These are phyloP conservation scores for Anagyrus pseudococci DNA, from an alignment of 2,888 invertebrate species.

Conservation along the genomic window DNA sequence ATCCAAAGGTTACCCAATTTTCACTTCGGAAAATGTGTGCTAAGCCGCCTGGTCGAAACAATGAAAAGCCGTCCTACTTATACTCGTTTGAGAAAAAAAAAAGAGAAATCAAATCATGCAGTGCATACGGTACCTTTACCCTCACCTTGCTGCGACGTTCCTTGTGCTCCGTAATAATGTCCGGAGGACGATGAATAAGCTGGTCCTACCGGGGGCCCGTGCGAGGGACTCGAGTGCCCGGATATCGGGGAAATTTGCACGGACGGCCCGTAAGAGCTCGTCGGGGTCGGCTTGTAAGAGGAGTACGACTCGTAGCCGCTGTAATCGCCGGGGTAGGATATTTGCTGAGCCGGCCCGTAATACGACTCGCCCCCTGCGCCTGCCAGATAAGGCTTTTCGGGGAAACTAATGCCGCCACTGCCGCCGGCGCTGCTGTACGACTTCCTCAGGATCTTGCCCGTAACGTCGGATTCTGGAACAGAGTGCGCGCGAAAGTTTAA, in stretches of 20 bases:
- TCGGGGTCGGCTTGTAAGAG: background rate
- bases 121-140: constrained; percentile 47
- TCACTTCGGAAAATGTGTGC: background rate
- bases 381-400: background rate
- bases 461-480: too few species aligned
- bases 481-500: too few species aligned
- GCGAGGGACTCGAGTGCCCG: constrained; percentile 14
- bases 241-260: constrained; percentile 31
- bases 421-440: too few species aligned
- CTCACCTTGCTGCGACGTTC: constrained; percentile 53
- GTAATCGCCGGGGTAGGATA: background rate
- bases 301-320: background rate
- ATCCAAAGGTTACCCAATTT: background rate
- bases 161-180: constrained; percentile 41
- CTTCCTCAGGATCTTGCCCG: too few species aligned
- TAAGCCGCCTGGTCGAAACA: background rate
- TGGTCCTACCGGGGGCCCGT: constrained; percentile 12
- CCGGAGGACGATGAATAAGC: constrained; percentile 43
- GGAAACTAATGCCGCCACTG: background rate
- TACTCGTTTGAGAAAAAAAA: too few species aligned
- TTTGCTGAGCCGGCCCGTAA: background rate
- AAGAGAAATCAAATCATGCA: constrained; percentile 21
- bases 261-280: constrained; percentile 43
- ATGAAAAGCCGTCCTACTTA: background rate
- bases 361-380: background rate